Evolutionary conservation across 2,888 invertebrate genomes (phyloP).

Genomic region (Fragum fragum): DNA sequence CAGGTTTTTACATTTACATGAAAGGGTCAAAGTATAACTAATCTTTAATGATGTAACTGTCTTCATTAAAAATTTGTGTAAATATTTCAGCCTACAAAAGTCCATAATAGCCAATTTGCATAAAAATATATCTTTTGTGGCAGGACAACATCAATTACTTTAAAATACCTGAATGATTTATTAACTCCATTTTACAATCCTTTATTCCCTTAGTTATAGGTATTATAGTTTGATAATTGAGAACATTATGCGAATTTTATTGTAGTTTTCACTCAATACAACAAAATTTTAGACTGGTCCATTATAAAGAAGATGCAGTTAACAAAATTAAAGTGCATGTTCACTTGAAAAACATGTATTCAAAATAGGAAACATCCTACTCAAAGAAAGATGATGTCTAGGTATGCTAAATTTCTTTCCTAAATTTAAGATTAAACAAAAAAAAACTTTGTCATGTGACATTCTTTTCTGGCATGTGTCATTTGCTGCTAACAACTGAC

Average conservation of each 20-base stretch:
- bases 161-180: slow-evolving; percentile 6
- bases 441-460: too few species aligned
- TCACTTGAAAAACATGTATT: not conserved
- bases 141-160: not conserved
- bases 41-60: not conserved
- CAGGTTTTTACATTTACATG: too few species aligned
- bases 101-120: not conserved
- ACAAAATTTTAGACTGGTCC: not conserved
- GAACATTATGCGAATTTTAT: not conserved
- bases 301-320: not conserved
- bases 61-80: slow-evolving; percentile 2
- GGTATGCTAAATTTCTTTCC: too few species aligned
- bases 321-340: not conserved
- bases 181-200: not conserved
- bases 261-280: not conserved
- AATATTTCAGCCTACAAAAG: not conserved
- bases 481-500: too few species aligned
- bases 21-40: too few species aligned
- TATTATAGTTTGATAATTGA: too few species aligned
- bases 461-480: too few species aligned
- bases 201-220: too few species aligned
- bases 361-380: too few species aligned
- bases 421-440: too few species aligned
- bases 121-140: not conserved
- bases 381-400: too few species aligned